Percentiles rank a stretch among this genome's conserved stretches.
Evolutionary conservation across 1,140 invertebrate species (phyloP).

Genomic region (Aricia agestis): DNA sequence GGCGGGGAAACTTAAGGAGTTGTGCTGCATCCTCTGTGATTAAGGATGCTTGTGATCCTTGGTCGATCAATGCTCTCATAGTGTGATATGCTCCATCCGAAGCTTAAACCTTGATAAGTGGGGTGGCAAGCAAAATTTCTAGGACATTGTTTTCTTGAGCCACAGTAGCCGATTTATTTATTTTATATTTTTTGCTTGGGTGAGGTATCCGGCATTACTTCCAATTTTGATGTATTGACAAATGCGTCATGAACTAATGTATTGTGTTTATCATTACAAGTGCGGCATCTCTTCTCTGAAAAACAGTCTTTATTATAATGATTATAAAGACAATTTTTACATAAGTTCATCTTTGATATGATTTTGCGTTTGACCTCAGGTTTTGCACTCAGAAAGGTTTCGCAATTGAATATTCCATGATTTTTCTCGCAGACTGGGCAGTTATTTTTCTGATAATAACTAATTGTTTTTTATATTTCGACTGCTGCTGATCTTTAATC

Average conservation of each 20-base stretch:
- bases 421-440: constrained; percentile 21
- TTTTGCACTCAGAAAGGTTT: constrained; percentile 17
- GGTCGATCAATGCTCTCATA: constrained; percentile 41
- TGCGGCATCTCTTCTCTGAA: constrained; percentile 14
- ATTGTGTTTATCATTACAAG: constrained; percentile 20
- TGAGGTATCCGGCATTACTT: background rate
- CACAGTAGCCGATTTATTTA: constrained; percentile 11
- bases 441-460: background rate
- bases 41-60: constrained; percentile 22
- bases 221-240: constrained; percentile 6
- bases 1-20: background rate
- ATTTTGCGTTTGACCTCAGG: background rate
- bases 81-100: constrained; percentile 18
- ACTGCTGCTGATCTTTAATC: constrained; percentile 5
- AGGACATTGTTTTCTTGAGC: constrained; percentile 19
- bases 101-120: constrained; percentile 14
- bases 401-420: constrained; percentile 28
- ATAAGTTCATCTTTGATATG: constrained; percentile 8
- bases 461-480: constrained; percentile 6
- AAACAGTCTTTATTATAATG: constrained; percentile 22
- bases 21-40: constrained; percentile 20
- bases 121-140: constrained; percentile 21
- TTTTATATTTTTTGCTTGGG: constrained; percentile 3
- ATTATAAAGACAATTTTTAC: background rate
- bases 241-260: constrained; percentile 16